A percentile compares a stretch with the other conserved stretches of the same genome.
Evolutionary conservation across 2,888 invertebrate species (phyloP).

Genomic region (Pemphredon lugubris): DNA sequence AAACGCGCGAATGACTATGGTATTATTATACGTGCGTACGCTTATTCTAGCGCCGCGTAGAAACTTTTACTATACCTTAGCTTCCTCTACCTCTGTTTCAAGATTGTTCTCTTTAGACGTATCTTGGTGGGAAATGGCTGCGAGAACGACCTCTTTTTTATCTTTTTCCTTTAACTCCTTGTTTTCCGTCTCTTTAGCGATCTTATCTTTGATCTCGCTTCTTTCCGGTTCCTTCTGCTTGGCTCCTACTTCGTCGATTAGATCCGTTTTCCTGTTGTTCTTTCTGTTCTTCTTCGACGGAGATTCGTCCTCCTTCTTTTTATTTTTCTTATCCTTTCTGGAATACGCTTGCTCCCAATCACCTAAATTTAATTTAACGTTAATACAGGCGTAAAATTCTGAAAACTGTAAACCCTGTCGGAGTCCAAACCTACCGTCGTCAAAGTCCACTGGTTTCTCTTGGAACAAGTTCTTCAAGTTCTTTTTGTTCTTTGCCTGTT

Average conservation of each 20-base stretch:
- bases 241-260: constrained; percentile 79
- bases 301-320: constrained; percentile 84
- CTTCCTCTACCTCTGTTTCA: constrained; percentile 66
- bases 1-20: too few relatives aligned
- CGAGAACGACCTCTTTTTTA: constrained; percentile 76
- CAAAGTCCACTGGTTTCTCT: constrained; percentile 88
- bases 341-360: constrained; percentile 88
- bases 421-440: constrained; percentile 84
- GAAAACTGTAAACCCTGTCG: too few relatives aligned
- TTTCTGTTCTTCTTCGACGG: constrained; percentile 82
- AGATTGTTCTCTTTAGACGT: constrained; percentile 63
- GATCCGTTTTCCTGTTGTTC: constrained; percentile 82
- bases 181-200: constrained; percentile 82
- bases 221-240: constrained; percentile 81
- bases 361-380: constrained; percentile 72
- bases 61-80: constrained; percentile 57
- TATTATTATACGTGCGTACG: too few relatives aligned
- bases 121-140: constrained; percentile 72
- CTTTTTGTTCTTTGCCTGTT: constrained; percentile 85
- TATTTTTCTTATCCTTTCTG: constrained; percentile 88
- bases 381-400: too few relatives aligned
- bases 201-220: constrained; percentile 81
- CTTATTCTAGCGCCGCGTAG: too few relatives aligned
- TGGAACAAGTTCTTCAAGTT: constrained; percentile 83
- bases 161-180: constrained; percentile 82